A percentile compares a stretch with the other conserved stretches of the same genome.
These are phyloP conservation scores for Labeo catla DNA, from an alignment of 2,113 vertebrate genomes.

Conservation along the genomic window DNA sequence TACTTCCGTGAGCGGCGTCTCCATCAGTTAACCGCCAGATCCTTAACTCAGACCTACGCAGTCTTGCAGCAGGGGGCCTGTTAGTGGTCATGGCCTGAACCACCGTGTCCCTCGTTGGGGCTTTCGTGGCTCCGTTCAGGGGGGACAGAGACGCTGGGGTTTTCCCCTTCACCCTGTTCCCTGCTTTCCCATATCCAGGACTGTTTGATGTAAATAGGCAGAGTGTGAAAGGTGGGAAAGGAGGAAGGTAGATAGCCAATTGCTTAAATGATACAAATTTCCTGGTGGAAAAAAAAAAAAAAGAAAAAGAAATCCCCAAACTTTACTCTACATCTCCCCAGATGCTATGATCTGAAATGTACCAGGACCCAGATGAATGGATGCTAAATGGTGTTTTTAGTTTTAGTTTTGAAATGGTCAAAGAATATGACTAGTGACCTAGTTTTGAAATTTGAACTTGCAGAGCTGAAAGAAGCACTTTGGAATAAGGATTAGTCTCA, in stretches of 20 bases:
- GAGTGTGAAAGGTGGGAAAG: slow-evolving; percentile 45
- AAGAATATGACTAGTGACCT: not conserved
- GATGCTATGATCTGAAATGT: not conserved
- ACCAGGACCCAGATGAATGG: not conserved
- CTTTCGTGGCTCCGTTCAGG: slow-evolving; percentile 41
- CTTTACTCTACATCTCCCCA: not conserved
- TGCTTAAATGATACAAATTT: slow-evolving; percentile 44
- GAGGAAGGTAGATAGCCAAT: slow-evolving; percentile 43
- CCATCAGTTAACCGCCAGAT: slow-evolving; percentile 67
- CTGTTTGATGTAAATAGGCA: slow-evolving; percentile 45
- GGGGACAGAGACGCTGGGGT: slow-evolving; percentile 39
- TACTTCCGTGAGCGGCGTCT: slow-evolving; percentile 60
- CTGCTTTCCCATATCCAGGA: slow-evolving; percentile 53
- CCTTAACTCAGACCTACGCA: slow-evolving; percentile 51
- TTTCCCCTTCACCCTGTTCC: slow-evolving; percentile 42
- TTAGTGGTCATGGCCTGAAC: slow-evolving; percentile 54
- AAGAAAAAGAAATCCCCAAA: slow-evolving; percentile 18
- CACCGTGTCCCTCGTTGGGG: slow-evolving; percentile 6
- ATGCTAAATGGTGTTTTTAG: not conserved
- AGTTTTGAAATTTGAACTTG: not conserved
- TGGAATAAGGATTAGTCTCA: not conserved
- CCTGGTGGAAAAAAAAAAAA: not conserved
- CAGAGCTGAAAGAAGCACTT: not conserved
- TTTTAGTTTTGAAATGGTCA: not conserved
- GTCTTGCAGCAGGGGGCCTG: slow-evolving; percentile 51